A percentile compares a stretch with the other conserved stretches of the same genome.
Evolutionary conservation across 2,888 invertebrate genomes (phyloP).

Genomic region (Hoplodrina blanda): DNA sequence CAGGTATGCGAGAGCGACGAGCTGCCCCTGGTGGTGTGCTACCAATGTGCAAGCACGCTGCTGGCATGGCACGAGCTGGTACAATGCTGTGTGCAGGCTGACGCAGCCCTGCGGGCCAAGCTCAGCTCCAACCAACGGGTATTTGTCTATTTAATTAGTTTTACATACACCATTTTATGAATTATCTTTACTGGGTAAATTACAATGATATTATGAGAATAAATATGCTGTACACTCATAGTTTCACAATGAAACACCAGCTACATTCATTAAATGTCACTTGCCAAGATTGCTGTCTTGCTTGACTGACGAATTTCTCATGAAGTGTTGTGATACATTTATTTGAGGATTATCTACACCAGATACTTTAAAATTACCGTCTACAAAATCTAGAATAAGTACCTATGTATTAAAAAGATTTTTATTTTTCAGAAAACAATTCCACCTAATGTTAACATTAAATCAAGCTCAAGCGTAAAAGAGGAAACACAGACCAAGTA

Average conservation of each 20-base stretch:
- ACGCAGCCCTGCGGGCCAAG: slow-evolving; percentile 77
- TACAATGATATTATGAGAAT: too few species aligned
- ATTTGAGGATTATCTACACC: too few species aligned
- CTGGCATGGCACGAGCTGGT: slow-evolving; percentile 92
- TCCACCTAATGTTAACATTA: neutral
- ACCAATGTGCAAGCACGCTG: slow-evolving; percentile 92
- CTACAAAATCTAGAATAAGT: too few species aligned
- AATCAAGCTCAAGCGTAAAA: slow-evolving; percentile 21
- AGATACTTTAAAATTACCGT: too few species aligned
- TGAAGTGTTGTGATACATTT: too few species aligned
- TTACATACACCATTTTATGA: neutral
- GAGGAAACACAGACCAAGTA: slow-evolving; percentile 53
- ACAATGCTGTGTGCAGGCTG: slow-evolving; percentile 89
- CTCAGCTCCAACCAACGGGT: slow-evolving; percentile 39
- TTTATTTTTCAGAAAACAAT: slow-evolving; percentile 48
- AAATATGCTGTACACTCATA: too few species aligned
- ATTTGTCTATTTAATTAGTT: neutral
- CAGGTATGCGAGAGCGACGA: slow-evolving; percentile 89
- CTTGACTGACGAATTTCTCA: too few species aligned
- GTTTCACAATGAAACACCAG: too few species aligned
- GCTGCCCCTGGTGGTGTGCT: slow-evolving; percentile 92
- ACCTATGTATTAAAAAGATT: neutral
- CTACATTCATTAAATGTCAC: too few species aligned
- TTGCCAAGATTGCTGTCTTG: too few species aligned
- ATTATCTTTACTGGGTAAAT: too few species aligned